These are phyloP conservation scores for Kryptopterus vitreolus DNA, from an alignment of 2,797 vertebrate species.

Conservation along the genomic window DNA sequence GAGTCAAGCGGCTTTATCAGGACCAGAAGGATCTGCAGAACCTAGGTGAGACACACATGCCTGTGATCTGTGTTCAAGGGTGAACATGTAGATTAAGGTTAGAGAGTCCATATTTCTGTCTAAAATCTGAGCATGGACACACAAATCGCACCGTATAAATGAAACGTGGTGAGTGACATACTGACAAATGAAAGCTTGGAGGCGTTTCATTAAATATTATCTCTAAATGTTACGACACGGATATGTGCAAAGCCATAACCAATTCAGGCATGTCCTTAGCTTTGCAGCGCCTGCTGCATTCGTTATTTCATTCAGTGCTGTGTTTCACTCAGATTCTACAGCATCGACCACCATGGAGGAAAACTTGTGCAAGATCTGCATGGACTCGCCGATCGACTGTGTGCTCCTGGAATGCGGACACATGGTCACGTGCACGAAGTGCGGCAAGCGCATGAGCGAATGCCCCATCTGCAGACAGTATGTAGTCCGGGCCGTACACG, in stretches of 20 bases:
- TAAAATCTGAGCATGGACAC: neutral
- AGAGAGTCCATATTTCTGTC: neutral
- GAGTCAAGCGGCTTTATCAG: slow-evolving; percentile 85
- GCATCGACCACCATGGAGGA: slow-evolving; percentile 73
- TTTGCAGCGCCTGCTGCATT: too few relatives aligned
- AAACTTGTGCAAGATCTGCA: slow-evolving; percentile 91
- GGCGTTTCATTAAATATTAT: neutral
- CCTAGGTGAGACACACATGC: slow-evolving; percentile 64
- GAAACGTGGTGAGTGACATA: neutral
- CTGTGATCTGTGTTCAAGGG: neutral
- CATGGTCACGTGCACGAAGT: slow-evolving; percentile 97
- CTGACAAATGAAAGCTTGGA: neutral
- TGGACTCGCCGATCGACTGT: slow-evolving; percentile 92
- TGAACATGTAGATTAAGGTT: neutral
- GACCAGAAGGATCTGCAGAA: slow-evolving; percentile 84
- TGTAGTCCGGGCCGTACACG: slow-evolving; percentile 89
- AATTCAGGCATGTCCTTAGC: too few relatives aligned
- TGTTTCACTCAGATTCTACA: slow-evolving; percentile 57
- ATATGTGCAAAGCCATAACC: too few relatives aligned
- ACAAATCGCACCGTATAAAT: neutral
- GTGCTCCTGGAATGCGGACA: slow-evolving; percentile 94
- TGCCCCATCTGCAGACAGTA: slow-evolving; percentile 95
- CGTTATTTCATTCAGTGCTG: too few relatives aligned
- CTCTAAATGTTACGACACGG: neutral
- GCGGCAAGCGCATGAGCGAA: slow-evolving; percentile 93